Percentiles rank a stretch among this genome's conserved stretches.
phyloP scores from a whole-genome alignment of 2,888 invertebrate genomes.

The Trissonchulus latispiculum region DNA sequence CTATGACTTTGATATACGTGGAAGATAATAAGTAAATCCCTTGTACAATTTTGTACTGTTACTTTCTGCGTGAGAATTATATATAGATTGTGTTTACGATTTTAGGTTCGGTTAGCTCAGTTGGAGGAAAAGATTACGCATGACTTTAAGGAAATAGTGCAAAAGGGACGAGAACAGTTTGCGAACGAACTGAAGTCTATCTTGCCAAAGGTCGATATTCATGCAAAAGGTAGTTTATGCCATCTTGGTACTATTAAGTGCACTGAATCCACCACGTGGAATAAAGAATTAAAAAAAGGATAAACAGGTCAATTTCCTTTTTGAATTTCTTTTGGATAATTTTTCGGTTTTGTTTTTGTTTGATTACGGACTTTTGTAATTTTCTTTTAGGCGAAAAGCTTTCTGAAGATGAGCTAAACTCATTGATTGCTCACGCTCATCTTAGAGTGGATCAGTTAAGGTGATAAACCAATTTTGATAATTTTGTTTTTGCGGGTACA shows the following conservation, averaged over 20 bases:
- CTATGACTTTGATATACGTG: too few relatives aligned
- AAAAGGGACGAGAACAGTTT: slow-evolving; percentile 50
- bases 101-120: slow-evolving; percentile 42
- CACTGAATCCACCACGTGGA: too few relatives aligned
- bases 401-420: slow-evolving; percentile 60
- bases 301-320: too few relatives aligned
- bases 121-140: slow-evolving; percentile 55
- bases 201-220: slow-evolving; percentile 61
- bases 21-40: too few relatives aligned
- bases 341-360: too few relatives aligned
- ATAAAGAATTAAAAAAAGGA: too few relatives aligned
- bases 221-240: slow-evolving; percentile 58
- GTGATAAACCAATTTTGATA: slow-evolving; percentile 13
- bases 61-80: too few relatives aligned
- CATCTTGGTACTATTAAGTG: too few relatives aligned
- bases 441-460: slow-evolving; percentile 65
- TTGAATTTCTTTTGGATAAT: too few relatives aligned
- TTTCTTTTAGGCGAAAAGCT: slow-evolving; percentile 47
- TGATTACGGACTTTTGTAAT: too few relatives aligned
- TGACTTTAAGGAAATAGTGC: slow-evolving; percentile 68
- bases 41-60: too few relatives aligned
- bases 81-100: too few relatives aligned
- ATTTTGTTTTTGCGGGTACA: neutral
- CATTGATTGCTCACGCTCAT: slow-evolving; percentile 67
- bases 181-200: slow-evolving; percentile 53